Conservation (phyloP, 92 coral and sea anemone genomes). For the Phenganax subtilis region DNA sequence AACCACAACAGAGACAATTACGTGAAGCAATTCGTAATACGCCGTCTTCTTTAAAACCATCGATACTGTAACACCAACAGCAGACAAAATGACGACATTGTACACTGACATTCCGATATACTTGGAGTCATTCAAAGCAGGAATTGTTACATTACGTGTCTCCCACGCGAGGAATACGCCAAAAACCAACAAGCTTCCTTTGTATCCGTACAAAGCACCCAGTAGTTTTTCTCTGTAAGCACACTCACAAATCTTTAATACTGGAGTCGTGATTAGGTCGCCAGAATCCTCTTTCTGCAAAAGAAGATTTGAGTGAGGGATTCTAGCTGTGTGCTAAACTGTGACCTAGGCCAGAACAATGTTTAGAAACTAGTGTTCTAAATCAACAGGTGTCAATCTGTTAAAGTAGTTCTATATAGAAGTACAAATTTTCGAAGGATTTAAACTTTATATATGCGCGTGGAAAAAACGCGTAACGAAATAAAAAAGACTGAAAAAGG, state of each 20-base stretch:
- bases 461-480: too few relatives aligned
- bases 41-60: slow-evolving; percentile 76
- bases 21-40: slow-evolving; percentile 75
- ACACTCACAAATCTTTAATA: slow-evolving; percentile 62
- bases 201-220: slow-evolving; percentile 68
- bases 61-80: slow-evolving; percentile 81
- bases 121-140: slow-evolving; percentile 77
- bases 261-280: slow-evolving; percentile 58
- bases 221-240: slow-evolving; percentile 58
- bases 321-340: too few relatives aligned
- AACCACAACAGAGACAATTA: slow-evolving; percentile 72
- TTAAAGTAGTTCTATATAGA: too few relatives aligned
- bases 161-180: slow-evolving; percentile 90
- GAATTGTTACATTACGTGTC: slow-evolving; percentile 76
- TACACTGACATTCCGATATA: slow-evolving; percentile 82
- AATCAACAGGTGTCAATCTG: too few relatives aligned
- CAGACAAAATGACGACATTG: slow-evolving; percentile 82
- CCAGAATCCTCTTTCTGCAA: slow-evolving; percentile 52
- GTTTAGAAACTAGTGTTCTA: too few relatives aligned
- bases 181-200: slow-evolving; percentile 64
- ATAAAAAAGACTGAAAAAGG: too few relatives aligned
- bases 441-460: too few relatives aligned
- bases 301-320: background rate
- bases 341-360: too few relatives aligned
- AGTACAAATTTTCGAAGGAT: too few relatives aligned